These are phyloP conservation scores for Diaperis boleti DNA, from an alignment of 2,888 invertebrate species.

Conservation along the genomic window DNA sequence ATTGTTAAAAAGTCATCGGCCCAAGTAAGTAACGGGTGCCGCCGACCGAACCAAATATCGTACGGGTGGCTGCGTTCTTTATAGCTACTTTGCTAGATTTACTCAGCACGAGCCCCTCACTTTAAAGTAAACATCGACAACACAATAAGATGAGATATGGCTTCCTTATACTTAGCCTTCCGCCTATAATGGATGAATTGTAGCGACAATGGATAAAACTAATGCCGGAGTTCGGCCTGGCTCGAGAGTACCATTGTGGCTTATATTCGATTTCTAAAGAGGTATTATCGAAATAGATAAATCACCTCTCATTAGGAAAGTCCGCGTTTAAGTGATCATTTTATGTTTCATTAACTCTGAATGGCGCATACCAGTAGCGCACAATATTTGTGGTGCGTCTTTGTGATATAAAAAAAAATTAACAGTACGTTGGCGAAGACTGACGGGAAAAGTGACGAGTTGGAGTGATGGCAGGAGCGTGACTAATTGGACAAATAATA, in stretches of 20 bases:
- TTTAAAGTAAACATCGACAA: slow-evolving; percentile 46
- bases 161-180: slow-evolving; percentile 44
- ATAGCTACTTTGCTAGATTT: slow-evolving; percentile 56
- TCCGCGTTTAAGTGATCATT: slow-evolving; percentile 20
- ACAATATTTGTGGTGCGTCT: neutral
- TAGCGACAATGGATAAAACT: slow-evolving; percentile 22
- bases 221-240: slow-evolving; percentile 7
- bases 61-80: slow-evolving; percentile 63
- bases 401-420: neutral
- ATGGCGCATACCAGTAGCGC: slow-evolving; percentile 2
- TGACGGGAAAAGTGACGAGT: neutral
- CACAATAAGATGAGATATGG: slow-evolving; percentile 56
- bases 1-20: slow-evolving; percentile 64
- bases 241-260: slow-evolving; percentile 20
- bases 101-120: slow-evolving; percentile 60
- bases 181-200: slow-evolving; percentile 36
- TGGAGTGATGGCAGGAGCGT: neutral
- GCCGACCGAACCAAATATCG: slow-evolving; percentile 64
- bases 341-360: slow-evolving; percentile 34
- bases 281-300: slow-evolving; percentile 5
- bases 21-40: slow-evolving; percentile 62
- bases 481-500: neutral
- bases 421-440: too few species aligned
- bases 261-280: slow-evolving; percentile 16
- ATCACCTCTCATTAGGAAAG: slow-evolving; percentile 21